Evolutionary conservation across 2,797 vertebrate species (phyloP), one percentile per base, ranked within the genome.

Genomic region (Adrianichthys oophorus): DNA sequence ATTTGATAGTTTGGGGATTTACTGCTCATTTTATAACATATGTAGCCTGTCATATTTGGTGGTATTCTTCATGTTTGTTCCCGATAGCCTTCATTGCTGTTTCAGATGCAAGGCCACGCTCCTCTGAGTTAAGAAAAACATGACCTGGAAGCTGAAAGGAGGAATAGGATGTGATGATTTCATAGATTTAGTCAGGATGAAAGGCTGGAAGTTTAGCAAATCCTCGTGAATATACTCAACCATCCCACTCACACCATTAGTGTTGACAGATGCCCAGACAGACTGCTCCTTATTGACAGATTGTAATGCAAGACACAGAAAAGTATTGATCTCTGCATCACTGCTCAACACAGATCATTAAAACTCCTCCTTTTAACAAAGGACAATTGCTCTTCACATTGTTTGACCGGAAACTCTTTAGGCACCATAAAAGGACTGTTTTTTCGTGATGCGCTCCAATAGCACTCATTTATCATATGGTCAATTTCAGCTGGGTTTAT

Each of bases 291-390:
- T 74, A 85, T 86, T 77, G 85, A 87, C 76, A 74, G 64, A 45
- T 65, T 37, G 80, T 88, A 89, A 90, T 84, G 65, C 1, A 47
- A 87, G 73, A 87, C 55, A 83, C 74, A 62, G 76, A 56, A 45
- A 23, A 68, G 65, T 73, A 89, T 89, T 74, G 86, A 91, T 87
- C 79, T 59, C 26, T 57, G 65, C 72, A 90, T 87, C 78, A 65
- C 29, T 62, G 61, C 74, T 64, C 43, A 62, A 57, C 68, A 29
- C 52, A 70, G 72, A 82, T 90, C 82, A 87, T 87, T 86, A 82
- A 74, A 70, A 54, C 47, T 61, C 74, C 64, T 61, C 51, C 29
- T 53, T 74, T 65, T 74, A 76, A 78, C 61, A 68, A 67, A 69
- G 45, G 68, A 70, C 21, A 5, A 42, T 72, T 51, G 21, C 60